phyloP scores from a whole-genome alignment of 2,797 vertebrate genomes.

The Anguilla obscura region DNA sequence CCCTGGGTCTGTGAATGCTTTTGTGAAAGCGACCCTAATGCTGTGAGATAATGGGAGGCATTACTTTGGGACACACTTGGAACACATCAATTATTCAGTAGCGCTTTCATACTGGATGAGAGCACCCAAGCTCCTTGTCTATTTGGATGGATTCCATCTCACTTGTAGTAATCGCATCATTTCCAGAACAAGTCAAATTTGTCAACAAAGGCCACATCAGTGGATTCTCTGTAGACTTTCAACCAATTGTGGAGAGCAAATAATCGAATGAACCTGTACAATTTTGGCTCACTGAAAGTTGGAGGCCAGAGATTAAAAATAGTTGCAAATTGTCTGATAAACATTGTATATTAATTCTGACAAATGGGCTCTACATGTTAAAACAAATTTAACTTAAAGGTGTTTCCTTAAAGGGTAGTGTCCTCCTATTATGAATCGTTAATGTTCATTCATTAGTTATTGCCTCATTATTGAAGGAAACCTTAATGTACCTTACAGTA shows the following conservation, averaged over 20 bases:
- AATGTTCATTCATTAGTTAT: neutral
- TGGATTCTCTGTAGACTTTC: neutral
- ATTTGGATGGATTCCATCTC: conserved; percentile 12
- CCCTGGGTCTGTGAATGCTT: neutral
- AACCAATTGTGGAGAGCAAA: neutral
- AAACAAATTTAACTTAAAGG: no score
- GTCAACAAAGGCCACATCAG: neutral
- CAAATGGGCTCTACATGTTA: neutral
- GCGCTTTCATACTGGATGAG: neutral
- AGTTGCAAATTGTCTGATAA: neutral
- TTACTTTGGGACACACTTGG: neutral
- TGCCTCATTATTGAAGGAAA: neutral
- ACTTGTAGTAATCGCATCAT: neutral
- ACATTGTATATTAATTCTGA: neutral
- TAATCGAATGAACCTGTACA: neutral
- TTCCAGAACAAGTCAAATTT: conserved; percentile 4
- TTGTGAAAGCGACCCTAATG: neutral
- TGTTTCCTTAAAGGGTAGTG: neutral
- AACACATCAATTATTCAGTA: neutral
- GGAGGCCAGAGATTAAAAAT: neutral
- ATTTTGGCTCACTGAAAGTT: neutral
- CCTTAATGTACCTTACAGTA: neutral
- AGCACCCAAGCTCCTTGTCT: neutral
- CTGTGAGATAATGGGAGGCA: neutral
- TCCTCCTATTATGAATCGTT: neutral